A percentile compares a stretch with the other conserved stretches of the same genome.
These are phyloP conservation scores for Xenopus tropicalis DNA, from an alignment of 2,113 vertebrate species.

Conservation along the genomic window DNA sequence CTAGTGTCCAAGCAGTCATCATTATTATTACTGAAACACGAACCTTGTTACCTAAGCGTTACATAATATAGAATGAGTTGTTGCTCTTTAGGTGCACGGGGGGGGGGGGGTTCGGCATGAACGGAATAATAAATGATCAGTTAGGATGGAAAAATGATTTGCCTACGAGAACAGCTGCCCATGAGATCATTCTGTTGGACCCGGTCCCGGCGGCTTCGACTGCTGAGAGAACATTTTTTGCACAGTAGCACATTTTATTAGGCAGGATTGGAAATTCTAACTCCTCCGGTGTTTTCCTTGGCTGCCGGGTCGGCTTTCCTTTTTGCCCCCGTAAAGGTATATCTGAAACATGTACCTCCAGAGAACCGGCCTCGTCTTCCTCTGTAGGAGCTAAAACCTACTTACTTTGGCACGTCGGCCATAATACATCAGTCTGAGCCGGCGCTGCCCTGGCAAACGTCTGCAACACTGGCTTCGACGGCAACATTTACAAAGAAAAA, in stretches of 20 bases:
- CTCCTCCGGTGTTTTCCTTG: conserved; percentile 66
- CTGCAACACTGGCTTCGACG: not conserved
- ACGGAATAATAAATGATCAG: conserved; percentile 39
- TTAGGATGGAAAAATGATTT: conserved; percentile 62
- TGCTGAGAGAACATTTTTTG: conserved; percentile 54
- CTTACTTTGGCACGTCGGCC: not conserved
- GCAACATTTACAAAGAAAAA: no score
- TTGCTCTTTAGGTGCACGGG: no score
- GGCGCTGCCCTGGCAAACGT: not conserved
- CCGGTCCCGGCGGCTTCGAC: conserved; percentile 59
- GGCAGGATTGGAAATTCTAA: conserved; percentile 63
- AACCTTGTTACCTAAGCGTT: no score
- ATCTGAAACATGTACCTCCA: conserved; percentile 53
- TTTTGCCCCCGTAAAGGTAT: conserved; percentile 52
- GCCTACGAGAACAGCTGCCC: conserved; percentile 56
- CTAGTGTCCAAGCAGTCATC: no score
- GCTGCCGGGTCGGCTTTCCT: conserved; percentile 49
- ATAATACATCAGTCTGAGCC: conserved; percentile 2
- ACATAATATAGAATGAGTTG: no score
- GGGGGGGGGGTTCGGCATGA: no score
- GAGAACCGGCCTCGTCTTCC: conserved; percentile 53
- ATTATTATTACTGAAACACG: no score
- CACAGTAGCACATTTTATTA: conserved; percentile 68
- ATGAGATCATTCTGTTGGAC: conserved; percentile 73
- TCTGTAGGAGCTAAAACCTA: conserved; percentile 42